These are phyloP conservation scores for Pemphigus obesinymphae DNA, from an alignment of 1,140 invertebrate genomes.

Conservation along the genomic window DNA sequence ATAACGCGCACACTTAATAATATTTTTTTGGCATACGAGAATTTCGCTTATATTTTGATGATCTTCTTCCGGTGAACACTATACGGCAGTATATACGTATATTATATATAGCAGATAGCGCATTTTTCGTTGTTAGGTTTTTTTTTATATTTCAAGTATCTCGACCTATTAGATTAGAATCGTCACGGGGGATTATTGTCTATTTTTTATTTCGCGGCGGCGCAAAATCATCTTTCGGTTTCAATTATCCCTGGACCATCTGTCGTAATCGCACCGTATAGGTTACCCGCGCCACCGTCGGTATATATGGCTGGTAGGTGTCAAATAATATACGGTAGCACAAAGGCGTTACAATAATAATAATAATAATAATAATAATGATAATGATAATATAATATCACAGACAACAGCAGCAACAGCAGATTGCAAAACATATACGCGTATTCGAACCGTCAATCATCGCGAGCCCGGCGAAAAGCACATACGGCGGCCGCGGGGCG, in stretches of 20 bases:
- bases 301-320: background rate
- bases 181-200: slow-evolving; percentile 27
- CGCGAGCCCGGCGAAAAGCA: background rate
- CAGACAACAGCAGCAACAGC: background rate
- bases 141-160: background rate
- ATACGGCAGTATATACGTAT: too few species aligned
- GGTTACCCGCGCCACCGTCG: background rate
- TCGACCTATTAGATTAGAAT: slow-evolving; percentile 1
- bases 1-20: background rate
- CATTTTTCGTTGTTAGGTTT: background rate
- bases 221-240: slow-evolving; percentile 23
- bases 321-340: slow-evolving; percentile 19
- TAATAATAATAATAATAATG: background rate
- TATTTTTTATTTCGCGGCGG: background rate
- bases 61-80: slow-evolving; percentile 1
- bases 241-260: slow-evolving; percentile 37
- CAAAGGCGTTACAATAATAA: slow-evolving; percentile 9
- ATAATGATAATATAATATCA: slow-evolving; percentile 13
- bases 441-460: slow-evolving; percentile 30
- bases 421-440: slow-evolving; percentile 12
- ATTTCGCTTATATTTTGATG: slow-evolving; percentile 12
- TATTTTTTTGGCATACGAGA: background rate
- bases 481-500: slow-evolving; percentile 23
- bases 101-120: background rate
- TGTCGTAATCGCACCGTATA: background rate